Evolutionary conservation across 2,797 vertebrate species (phyloP), one percentile per base, ranked within the genome.

Genomic region (Pseudomugil gertrudae): DNA sequence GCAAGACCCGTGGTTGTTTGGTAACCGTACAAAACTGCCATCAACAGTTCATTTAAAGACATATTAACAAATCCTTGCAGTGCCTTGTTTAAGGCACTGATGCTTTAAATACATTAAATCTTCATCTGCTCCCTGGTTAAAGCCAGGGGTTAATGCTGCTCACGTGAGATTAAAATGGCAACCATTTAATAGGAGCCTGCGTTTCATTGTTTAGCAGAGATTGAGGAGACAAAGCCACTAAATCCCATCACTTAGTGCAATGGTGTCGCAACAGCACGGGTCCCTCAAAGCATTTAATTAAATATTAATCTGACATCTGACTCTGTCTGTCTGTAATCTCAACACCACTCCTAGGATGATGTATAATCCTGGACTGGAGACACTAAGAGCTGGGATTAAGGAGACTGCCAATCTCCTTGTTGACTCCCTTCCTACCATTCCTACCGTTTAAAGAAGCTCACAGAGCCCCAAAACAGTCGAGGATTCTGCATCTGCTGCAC

Each of bases 301-400:
- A 90, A 89, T 77, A 81, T 83, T 91, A 92, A 92, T 91, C 88
- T 87, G 85, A 86, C 35, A 70, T 86, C 88, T 87, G 86, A 90
- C 70, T 84, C 84, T 59, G 73, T 90, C 87, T 87, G 65, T 48
- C 74, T 80, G 73, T 88, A 89, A 91, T 89, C 87, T 82, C 58
- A 58, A 30, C 76, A 80, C 63, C 57, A 78, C 71, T 84, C 71
- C 70, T 17, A 54, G 84, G 59, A 84, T 74, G 27, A 9, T 51
- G 48, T 8, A 9, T 90, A 93, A 93, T 93, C 91, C 86, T 66
- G 69, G 67, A 35, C 81, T 78, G 72, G 79, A 89, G 84, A 86
- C 74, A 70, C 78, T 61, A 67, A 77, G 71, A 84, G 70, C 83
- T 62, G 72, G 81, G 91, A 92, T 94, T 91, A 93, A 43, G 58